phyloP scores from a whole-genome alignment of 2,113 vertebrate species.

The Pleuronectes platessa region DNA sequence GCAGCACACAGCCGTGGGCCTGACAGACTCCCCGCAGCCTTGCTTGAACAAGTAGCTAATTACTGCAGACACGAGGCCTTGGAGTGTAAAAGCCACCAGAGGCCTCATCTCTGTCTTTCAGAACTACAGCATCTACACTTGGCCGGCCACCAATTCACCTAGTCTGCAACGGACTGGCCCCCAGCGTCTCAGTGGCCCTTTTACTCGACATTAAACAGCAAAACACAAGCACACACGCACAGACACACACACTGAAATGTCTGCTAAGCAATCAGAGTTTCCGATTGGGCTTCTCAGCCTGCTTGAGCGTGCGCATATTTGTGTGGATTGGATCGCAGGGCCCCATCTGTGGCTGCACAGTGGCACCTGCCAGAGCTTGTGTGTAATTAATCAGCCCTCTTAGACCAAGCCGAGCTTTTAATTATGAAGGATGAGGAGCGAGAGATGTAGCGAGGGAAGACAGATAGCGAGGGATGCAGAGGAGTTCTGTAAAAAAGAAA shows the following conservation, averaged over 20 bases:
- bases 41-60: conserved; percentile 72
- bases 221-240: conserved; percentile 1
- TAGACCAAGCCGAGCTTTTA: conserved; percentile 65
- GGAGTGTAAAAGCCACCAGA: conserved; percentile 66
- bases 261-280: conserved; percentile 24
- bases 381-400: conserved; percentile 70
- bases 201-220: conserved; percentile 50
- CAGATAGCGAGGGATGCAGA: conserved; percentile 22
- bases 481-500: neutral
- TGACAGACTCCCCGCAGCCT: conserved; percentile 56
- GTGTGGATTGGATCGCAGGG: conserved; percentile 9
- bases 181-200: conserved; percentile 30
- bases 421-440: conserved; percentile 68
- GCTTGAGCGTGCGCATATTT: neutral
- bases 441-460: conserved; percentile 44
- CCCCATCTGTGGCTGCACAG: conserved; percentile 55
- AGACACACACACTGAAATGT: conserved; percentile 9
- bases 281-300: neutral
- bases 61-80: conserved; percentile 64
- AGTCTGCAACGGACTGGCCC: conserved; percentile 35
- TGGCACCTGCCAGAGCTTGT: conserved; percentile 65
- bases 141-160: conserved; percentile 65
- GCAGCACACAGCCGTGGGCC: conserved; percentile 46
- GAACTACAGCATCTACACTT: conserved; percentile 42
- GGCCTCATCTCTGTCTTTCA: conserved; percentile 56